A percentile compares a stretch with the other conserved stretches of the same genome.
Evolutionary conservation across 2,797 vertebrate genomes (phyloP).

Genomic region (Orestias chungarensis): DNA sequence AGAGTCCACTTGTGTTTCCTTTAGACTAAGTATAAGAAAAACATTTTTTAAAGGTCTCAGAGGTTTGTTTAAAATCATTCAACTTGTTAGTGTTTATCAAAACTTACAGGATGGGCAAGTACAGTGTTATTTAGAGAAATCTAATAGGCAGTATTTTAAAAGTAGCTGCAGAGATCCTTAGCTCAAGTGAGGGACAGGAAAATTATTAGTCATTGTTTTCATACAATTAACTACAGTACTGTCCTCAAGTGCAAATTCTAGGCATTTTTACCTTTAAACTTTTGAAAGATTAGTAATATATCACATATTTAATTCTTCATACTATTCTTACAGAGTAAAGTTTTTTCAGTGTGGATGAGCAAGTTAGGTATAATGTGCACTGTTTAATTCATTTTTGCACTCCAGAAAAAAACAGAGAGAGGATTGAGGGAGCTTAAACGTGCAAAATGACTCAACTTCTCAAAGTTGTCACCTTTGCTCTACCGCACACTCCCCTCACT

Average conservation of each 20-base stretch:
- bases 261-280: too few species aligned
- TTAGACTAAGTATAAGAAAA: background rate
- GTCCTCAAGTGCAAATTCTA: background rate
- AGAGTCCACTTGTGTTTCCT: background rate
- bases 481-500: conserved; percentile 52
- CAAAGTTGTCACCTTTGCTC: conserved; percentile 62
- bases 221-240: background rate
- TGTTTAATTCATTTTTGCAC: conserved; percentile 50
- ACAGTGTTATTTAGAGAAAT: background rate
- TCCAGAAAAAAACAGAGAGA: conserved; percentile 47
- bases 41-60: background rate
- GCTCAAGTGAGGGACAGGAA: background rate
- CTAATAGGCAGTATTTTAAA: background rate
- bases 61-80: background rate
- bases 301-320: background rate
- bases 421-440: conserved; percentile 49
- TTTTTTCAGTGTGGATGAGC: conserved; percentile 11
- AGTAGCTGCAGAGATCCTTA: background rate
- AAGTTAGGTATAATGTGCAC: conserved; percentile 35
- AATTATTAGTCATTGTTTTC: background rate
- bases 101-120: background rate
- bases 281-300: background rate
- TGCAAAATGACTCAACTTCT: conserved; percentile 66
- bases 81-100: background rate
- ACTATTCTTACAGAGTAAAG: background rate